phyloP scores from a whole-genome alignment of 2,113 vertebrate genomes.

The Naja naja region DNA sequence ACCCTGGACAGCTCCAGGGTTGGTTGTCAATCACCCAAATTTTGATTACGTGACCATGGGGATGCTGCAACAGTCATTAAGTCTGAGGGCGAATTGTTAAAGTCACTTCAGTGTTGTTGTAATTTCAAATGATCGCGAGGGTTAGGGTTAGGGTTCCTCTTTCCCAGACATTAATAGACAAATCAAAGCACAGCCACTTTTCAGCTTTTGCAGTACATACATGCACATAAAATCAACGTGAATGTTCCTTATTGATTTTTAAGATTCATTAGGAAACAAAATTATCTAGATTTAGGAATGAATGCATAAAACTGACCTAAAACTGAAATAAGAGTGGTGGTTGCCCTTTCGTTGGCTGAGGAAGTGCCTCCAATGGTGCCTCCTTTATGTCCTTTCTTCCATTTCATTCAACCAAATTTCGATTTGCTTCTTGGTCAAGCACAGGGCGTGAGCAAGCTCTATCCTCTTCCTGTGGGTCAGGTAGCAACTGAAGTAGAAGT shows the following conservation, averaged over 20 bases:
- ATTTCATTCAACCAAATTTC: slow-evolving; percentile 96
- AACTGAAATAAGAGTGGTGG: not conserved
- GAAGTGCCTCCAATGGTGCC: slow-evolving; percentile 59
- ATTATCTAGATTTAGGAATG: not conserved
- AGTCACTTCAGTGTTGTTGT: not conserved
- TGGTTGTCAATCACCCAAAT: not conserved
- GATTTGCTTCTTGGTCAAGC: slow-evolving; percentile 86
- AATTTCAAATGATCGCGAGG: not conserved
- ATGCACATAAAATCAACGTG: not conserved
- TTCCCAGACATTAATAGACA: not conserved
- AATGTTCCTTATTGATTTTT: not conserved
- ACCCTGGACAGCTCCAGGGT: not conserved
- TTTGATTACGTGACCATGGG: not conserved
- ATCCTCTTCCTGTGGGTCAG: slow-evolving; percentile 83
- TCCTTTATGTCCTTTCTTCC: slow-evolving; percentile 88
- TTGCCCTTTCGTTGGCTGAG: slow-evolving; percentile 28
- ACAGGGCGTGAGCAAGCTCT: slow-evolving; percentile 84
- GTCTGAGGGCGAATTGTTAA: not conserved
- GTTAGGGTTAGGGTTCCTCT: not conserved
- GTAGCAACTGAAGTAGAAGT: slow-evolving; percentile 91
- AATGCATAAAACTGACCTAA: not conserved
- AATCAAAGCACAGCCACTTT: not conserved
- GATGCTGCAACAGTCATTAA: not conserved
- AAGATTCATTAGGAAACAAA: not conserved
- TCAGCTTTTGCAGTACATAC: not conserved